phyloP scores from a whole-genome alignment of 2,797 vertebrate genomes.

The Hypotaenidia okinawae region DNA sequence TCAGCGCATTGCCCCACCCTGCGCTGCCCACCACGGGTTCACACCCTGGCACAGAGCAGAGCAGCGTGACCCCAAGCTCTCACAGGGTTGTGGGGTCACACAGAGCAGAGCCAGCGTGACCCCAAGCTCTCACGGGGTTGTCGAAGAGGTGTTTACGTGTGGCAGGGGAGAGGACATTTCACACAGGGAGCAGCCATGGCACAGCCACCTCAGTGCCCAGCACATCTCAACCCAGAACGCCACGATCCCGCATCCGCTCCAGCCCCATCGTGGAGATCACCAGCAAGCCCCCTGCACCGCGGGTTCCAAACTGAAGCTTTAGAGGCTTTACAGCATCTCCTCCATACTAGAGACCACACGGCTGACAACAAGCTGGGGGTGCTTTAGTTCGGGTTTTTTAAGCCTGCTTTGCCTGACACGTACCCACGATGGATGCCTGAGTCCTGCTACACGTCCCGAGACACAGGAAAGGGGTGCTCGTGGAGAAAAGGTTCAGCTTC shows the following conservation, averaged over 20 bases:
- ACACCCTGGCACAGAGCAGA: fast-evolving
- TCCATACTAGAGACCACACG: neutral
- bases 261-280: fast-evolving
- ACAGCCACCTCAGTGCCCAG: neutral
- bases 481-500: neutral
- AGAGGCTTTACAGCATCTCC: neutral
- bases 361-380: neutral
- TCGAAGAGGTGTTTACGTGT: fast-evolving
- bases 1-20: neutral
- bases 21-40: too few species aligned
- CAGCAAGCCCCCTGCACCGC: fast-evolving
- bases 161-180: fast-evolving
- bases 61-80: neutral
- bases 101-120: too few species aligned
- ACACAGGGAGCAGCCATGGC: neutral
- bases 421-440: neutral
- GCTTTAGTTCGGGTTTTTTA: neutral
- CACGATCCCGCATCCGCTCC: fast-evolving
- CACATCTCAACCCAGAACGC: fast-evolving
- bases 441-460: neutral
- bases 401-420: neutral
- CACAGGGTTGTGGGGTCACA: too few species aligned
- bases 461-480: neutral
- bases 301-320: neutral
- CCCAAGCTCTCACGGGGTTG: neutral